These are phyloP conservation scores for Sminthurides aquaticus DNA, from an alignment of 2,888 invertebrate species.

Conservation along the genomic window DNA sequence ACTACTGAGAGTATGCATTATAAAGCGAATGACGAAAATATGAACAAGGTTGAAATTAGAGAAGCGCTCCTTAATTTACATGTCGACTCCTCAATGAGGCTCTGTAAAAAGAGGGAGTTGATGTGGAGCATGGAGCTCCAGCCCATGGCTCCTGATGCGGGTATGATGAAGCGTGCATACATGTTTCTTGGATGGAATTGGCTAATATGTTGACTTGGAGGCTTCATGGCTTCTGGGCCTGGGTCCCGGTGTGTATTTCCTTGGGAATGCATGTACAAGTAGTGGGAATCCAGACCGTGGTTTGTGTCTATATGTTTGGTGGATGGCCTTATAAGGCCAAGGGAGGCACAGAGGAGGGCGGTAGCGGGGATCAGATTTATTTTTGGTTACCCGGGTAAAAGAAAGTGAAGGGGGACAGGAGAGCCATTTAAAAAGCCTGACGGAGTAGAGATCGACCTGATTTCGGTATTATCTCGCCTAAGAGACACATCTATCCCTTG, in stretches of 20 bases:
- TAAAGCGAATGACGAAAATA: no score
- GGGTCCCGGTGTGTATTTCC: not conserved
- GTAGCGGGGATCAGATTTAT: constrained; percentile 34
- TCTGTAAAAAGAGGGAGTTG: no score
- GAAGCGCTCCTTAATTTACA: no score
- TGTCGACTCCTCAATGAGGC: no score
- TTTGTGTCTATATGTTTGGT: constrained; percentile 36
- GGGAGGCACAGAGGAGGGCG: constrained; percentile 42
- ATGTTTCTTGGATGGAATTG: no score
- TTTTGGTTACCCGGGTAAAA: constrained; percentile 43
- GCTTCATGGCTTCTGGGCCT: not conserved
- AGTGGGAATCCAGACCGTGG: not conserved
- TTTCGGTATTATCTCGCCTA: constrained; percentile 41
- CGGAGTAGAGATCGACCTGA: constrained; percentile 39
- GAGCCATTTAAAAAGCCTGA: constrained; percentile 36
- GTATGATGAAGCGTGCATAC: no score
- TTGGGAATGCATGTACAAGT: not conserved
- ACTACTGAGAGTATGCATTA: no score
- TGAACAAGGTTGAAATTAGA: no score
- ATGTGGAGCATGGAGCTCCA: no score
- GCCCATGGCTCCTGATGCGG: no score
- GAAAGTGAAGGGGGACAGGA: constrained; percentile 35
- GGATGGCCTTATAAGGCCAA: constrained; percentile 43
- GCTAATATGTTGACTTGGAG: no score
- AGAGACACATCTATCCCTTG: constrained; percentile 42